Percentiles rank a stretch among this genome's conserved stretches.
Evolutionary conservation across 64 coral and sea anemone genomes (phyloP).

Genomic region (Montipora efflorescens): DNA sequence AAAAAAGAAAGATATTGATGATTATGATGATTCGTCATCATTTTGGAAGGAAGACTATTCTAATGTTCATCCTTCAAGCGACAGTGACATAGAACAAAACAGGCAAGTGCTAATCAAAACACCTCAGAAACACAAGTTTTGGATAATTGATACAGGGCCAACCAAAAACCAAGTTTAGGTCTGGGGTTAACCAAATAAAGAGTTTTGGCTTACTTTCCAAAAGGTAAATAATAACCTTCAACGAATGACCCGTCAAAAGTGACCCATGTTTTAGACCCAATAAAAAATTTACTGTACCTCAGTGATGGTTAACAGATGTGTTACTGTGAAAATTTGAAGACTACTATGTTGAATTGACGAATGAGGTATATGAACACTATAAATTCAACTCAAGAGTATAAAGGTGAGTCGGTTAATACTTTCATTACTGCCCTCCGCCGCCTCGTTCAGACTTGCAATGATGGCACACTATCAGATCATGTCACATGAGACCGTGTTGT

Average conservation of each 20-base stretch:
- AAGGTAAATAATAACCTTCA: too few relatives aligned
- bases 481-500: constrained; percentile 56
- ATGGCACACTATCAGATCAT: background rate
- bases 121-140: background rate
- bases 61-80: background rate
- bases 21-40: background rate
- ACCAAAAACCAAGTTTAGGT: background rate
- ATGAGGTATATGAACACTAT: too few relatives aligned
- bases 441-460: too few relatives aligned
- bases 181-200: too few relatives aligned
- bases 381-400: constrained; percentile 58
- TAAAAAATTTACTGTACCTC: too few relatives aligned
- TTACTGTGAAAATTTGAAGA: too few relatives aligned
- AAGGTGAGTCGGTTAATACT: constrained; percentile 64
- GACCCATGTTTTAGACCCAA: too few relatives aligned
- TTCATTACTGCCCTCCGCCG: constrained; percentile 53
- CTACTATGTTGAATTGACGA: too few relatives aligned
- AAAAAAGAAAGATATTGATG: background rate
- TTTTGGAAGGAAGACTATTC: background rate
- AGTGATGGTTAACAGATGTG: too few relatives aligned
- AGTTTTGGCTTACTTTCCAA: too few relatives aligned
- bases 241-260: too few relatives aligned
- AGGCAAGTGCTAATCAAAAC: background rate
- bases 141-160: background rate
- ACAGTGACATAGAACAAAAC: background rate